Conservation (phyloP, 2,797 vertebrate genomes). For the Enteromius viviparus region DNA sequence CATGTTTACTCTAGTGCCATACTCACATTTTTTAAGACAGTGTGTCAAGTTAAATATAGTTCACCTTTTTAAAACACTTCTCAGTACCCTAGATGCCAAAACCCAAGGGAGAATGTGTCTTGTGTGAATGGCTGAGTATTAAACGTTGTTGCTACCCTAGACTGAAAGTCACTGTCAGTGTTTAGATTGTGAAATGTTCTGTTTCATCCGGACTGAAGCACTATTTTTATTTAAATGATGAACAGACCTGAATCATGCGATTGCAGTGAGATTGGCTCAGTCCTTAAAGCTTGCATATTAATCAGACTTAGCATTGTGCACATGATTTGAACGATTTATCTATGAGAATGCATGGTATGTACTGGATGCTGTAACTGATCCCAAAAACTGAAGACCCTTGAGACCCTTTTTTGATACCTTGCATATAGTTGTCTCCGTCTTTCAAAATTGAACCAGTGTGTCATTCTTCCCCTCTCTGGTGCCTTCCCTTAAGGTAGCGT, state of each 20-base stretch:
- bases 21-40: background rate
- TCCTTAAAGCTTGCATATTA: background rate
- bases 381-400: background rate
- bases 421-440: background rate
- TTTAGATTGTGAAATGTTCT: background rate
- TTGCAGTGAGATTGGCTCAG: background rate
- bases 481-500: background rate
- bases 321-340: background rate
- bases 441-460: background rate
- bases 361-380: background rate
- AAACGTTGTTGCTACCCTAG: background rate
- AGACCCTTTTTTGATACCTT: background rate
- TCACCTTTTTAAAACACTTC: background rate
- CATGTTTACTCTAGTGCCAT: background rate
- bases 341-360: background rate
- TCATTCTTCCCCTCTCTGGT: background rate
- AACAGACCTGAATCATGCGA: background rate
- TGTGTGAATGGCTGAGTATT: background rate
- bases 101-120: background rate
- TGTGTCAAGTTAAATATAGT: background rate
- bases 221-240: background rate
- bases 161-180: background rate
- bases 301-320: background rate
- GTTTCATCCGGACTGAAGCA: background rate
- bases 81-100: background rate